These are phyloP conservation scores for Oreohelix idahoensis DNA, from an alignment of 1,140 invertebrate genomes.

Conservation along the genomic window DNA sequence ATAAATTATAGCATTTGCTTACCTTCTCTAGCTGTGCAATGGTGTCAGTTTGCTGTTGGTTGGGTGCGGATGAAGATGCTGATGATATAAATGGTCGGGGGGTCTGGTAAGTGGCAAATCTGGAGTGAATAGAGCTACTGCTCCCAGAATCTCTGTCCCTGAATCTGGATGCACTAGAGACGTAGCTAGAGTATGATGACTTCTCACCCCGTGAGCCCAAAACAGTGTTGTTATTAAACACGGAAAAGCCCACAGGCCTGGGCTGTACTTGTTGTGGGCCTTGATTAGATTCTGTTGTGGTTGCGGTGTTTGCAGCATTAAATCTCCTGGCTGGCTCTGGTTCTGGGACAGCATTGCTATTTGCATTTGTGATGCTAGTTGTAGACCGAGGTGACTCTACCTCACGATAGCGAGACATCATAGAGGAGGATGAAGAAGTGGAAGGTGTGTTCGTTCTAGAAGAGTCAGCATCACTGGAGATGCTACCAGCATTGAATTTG, in stretches of 20 bases:
- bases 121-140: conserved; percentile 11
- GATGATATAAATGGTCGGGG: conserved; percentile 40
- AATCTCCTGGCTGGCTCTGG: not conserved
- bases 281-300: not conserved
- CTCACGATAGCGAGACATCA: conserved; percentile 45
- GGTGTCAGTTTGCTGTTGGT: conserved; percentile 35
- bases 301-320: not conserved
- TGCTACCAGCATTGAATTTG: conserved; percentile 30
- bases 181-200: not conserved
- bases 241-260: conserved; percentile 25
- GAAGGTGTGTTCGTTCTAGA: conserved; percentile 33
- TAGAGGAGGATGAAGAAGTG: conserved; percentile 40
- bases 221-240: not conserved
- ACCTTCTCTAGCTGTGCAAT: conserved; percentile 50
- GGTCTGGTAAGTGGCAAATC: conserved; percentile 36
- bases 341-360: not conserved
- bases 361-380: conserved; percentile 13
- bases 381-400: conserved; percentile 33
- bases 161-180: conserved; percentile 31
- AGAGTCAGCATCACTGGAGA: conserved; percentile 41
- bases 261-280: not conserved
- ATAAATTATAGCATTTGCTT: not conserved
- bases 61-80: not conserved
- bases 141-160: conserved; percentile 37
- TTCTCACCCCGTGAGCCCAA: not conserved